A percentile compares a stretch with the other conserved stretches of the same genome.
These are phyloP conservation scores for Parazoanthus darwini DNA, from an alignment of 92 coral and sea anemone genomes.

Conservation along the genomic window DNA sequence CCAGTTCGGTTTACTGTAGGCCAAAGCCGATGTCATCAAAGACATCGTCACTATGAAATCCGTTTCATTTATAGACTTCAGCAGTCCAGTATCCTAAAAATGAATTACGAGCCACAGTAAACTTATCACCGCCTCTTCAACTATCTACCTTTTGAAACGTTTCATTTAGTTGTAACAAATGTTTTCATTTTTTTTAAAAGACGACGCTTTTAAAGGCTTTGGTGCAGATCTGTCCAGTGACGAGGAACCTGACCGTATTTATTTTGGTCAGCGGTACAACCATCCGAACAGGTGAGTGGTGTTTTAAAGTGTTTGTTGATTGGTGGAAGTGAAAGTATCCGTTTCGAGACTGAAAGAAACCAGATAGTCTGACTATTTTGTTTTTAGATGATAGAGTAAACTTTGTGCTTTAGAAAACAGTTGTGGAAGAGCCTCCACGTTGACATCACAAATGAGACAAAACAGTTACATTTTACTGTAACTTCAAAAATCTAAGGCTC, in stretches of 20 bases:
- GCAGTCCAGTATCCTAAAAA: too few species aligned
- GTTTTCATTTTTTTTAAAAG: background rate
- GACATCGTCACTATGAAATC: background rate
- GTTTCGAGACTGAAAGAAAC: background rate
- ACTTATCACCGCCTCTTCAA: background rate
- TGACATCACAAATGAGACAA: background rate
- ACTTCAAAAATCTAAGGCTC: background rate
- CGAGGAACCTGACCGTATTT: conserved; percentile 46
- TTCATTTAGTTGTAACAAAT: background rate
- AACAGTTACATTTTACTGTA: too few species aligned
- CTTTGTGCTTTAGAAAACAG: too few species aligned
- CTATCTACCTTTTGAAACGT: background rate
- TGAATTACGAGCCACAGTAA: too few species aligned
- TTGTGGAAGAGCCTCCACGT: background rate
- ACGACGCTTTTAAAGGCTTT: conserved; percentile 42
- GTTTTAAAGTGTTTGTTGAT: background rate
- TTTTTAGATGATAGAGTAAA: too few species aligned
- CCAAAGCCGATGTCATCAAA: background rate
- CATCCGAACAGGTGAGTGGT: conserved; percentile 16
- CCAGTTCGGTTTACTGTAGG: background rate
- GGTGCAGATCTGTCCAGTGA: conserved; percentile 68
- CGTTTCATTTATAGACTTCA: background rate
- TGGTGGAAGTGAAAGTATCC: background rate
- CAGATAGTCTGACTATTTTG: background rate
- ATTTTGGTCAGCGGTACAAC: conserved; percentile 26